Base-by-base conservation (phyloP, 2,113 vertebrate species). In the Neodontobutis hainanensis region DNA sequence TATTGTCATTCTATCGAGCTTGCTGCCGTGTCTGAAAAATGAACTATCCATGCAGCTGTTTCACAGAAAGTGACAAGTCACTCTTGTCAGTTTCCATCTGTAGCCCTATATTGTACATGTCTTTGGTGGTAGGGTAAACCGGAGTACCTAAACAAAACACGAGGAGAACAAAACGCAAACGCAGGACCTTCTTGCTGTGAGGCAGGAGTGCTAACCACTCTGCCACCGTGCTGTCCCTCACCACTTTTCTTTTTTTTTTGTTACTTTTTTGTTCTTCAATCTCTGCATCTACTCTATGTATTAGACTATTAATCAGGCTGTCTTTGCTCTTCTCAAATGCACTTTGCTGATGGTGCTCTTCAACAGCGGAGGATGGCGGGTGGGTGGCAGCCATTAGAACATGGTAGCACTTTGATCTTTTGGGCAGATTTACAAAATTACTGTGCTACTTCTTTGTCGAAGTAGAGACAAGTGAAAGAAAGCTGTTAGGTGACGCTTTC, bases 331-430 rank as follows among this genome's bases (percentile, higher is more conserved):
- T 81, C 80, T 74, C 19, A 68, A 73, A 66, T 12, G 8, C 44
- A 40, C 67, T 42, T 64, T 83, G 75, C 86, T 86, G 80, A 85
- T 83, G 74, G 61, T 68, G 68, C 68, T 80, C 62, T 78, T 87
- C 79, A 70, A 71, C 72, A 62, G 71, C 65, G 82, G 78, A 85
- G 65, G 80, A 61, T 81, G 77, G 84, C 83, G 81, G 83, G 82
- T 75, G 87, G 87, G 78, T 85, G 80, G 84, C 85, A 86, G 77
- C 81, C 78, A 89, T 91, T 89, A 89, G 83, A 87, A 89, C 77
- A 77, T 80, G 79, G 80, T 79, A 77, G 63, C 61, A 65, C 87
- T 91, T 91, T 90, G 86, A 92, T 91, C 86, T 79, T 38, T 60
- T 67, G 74, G 77, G 63, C 34, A 49, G 83, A 80, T 88, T 89